These are phyloP conservation scores for Hemicordylus capensis DNA, from an alignment of 2,113 vertebrate species.

Conservation along the genomic window DNA sequence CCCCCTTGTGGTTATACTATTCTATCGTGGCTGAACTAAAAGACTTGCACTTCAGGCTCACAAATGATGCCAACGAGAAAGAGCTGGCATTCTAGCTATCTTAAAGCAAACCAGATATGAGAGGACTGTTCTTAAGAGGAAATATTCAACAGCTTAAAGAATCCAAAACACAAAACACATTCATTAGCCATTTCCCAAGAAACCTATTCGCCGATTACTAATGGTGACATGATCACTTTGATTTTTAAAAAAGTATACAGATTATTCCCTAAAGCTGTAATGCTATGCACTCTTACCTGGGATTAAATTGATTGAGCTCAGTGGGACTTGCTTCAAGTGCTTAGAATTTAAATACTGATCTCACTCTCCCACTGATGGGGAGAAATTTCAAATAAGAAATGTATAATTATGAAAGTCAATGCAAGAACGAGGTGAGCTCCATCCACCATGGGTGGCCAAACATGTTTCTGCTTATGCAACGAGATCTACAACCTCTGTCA, in stretches of 20 bases:
- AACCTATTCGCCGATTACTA: not conserved
- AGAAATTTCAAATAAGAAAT: no score
- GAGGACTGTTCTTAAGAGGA: not conserved
- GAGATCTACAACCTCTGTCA: no score
- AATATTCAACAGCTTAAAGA: not conserved
- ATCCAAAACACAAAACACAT: not conserved
- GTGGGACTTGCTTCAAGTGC: no score
- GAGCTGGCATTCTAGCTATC: not conserved
- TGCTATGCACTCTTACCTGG: no score
- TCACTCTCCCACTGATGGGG: no score
- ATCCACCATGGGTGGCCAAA: no score
- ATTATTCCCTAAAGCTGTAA: not conserved
- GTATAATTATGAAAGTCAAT: no score
- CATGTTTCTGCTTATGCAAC: no score
- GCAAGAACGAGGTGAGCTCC: no score
- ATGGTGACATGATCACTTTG: not conserved
- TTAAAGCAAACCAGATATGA: not conserved
- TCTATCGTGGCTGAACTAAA: not conserved
- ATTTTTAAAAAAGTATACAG: not conserved
- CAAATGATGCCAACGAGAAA: no score
- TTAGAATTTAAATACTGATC: no score
- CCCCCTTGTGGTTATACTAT: constrained; percentile 68
- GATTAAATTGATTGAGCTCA: no score
- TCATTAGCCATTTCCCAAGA: not conserved
- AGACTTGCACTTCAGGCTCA: not conserved